Percentiles rank a stretch among this genome's conserved stretches.
phyloP scores from a whole-genome alignment of 2,888 invertebrate genomes.

The Chrysodeixis includens region DNA sequence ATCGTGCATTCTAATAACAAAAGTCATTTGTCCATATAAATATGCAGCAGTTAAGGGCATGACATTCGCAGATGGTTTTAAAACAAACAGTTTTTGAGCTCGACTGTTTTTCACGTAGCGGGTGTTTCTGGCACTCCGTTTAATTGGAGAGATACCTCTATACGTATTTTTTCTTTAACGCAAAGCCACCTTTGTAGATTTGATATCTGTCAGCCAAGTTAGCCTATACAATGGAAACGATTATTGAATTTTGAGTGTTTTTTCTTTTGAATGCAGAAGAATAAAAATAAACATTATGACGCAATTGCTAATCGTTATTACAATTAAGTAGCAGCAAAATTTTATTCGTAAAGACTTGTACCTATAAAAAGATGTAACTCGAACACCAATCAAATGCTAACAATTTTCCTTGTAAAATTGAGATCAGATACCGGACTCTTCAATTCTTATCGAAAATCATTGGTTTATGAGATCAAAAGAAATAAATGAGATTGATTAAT shows the following conservation, averaged over 20 bases:
- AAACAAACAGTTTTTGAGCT: conserved; percentile 63
- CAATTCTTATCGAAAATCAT: background rate
- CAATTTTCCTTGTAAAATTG: background rate
- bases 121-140: conserved; percentile 73
- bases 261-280: background rate
- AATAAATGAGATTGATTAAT: background rate
- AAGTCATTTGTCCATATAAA: conserved; percentile 55
- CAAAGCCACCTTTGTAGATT: conserved; percentile 63
- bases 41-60: conserved; percentile 47
- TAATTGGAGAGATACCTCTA: conserved; percentile 74
- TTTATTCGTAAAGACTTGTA: background rate
- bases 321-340: background rate
- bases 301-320: background rate
- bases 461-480: background rate
- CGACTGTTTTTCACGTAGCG: conserved; percentile 57
- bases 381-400: conserved; percentile 1
- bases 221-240: conserved; percentile 5
- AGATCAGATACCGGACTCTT: background rate
- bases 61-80: conserved; percentile 61
- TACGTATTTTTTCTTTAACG: conserved; percentile 65
- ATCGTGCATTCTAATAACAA: conserved; percentile 7
- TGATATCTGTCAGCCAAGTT: conserved; percentile 34
- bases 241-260: conserved; percentile 23
- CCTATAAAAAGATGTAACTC: background rate
- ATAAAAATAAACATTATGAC: background rate